Evolutionary conservation across 2,888 invertebrate species (phyloP), one percentile per base, ranked within the genome.

Genomic region (Drepana falcataria): DNA sequence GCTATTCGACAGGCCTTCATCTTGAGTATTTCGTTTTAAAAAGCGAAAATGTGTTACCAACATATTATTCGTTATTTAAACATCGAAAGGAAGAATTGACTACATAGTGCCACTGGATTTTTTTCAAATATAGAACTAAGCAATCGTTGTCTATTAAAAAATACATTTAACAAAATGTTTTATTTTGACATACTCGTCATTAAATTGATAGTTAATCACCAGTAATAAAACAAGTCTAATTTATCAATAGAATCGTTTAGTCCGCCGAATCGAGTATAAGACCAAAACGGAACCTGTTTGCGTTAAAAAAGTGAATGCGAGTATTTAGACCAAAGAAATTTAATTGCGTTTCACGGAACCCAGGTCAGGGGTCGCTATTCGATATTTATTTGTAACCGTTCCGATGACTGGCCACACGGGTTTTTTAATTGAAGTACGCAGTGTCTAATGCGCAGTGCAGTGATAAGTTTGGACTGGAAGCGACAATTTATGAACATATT

Each of bases 1-100:
- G 76, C 80, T 84, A 83, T 83, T 81, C 83, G 82, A 84, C 80
- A 83, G 80, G 79, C 79, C 49, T 83, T 79, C 85, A 85, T 85
- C 82, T 79, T 72, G 81, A 71, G 78, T 79, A 81, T 87, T 87
- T 83, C 79, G 77, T 83, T 86, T 81, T 79, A 74, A 78, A 79
- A 73, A 73, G 69, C 81, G 83, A 44, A 78, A 75, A 73, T 76
- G 75, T 82, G 83, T 84, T 87, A 79, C 81, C 81, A 86, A 85
- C 85, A 85, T 81, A 80, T 83, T 84, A 86, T 87, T 81, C 83
- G 81, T 85, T 85, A 77, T 69, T 67, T 65, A 62, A 65, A 65
- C 61, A 62, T 52, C 52, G 2, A 59, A 61, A 57, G 48, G 37
- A 41, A 5, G 5, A 37, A 37, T 5, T 37, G 3, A 37, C 4